Conservation (phyloP, 1,140 invertebrate genomes). For the Dreissena rostriformis region DNA sequence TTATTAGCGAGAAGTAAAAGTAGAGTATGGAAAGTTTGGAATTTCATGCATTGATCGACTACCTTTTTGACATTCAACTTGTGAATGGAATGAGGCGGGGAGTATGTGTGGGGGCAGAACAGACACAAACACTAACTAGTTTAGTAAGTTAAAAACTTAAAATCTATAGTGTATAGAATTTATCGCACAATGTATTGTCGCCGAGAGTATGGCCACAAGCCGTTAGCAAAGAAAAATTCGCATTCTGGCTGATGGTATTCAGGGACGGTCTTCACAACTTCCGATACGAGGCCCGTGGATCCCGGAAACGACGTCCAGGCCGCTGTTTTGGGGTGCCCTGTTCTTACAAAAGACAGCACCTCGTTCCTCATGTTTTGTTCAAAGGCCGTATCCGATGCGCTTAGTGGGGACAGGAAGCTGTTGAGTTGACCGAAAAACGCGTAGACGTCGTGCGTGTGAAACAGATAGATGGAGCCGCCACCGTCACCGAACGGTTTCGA, state of each 20-base stretch:
- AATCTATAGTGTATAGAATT: too few species aligned
- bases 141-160: too few species aligned
- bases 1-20: too few species aligned
- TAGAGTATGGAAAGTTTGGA: too few species aligned
- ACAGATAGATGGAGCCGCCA: conserved; percentile 9
- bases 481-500: conserved; percentile 17
- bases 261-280: conserved; percentile 5
- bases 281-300: conserved; percentile 20
- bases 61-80: too few species aligned
- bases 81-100: too few species aligned
- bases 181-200: background rate
- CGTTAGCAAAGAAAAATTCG: conserved; percentile 34
- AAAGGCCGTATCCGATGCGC: conserved; percentile 21
- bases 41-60: too few species aligned
- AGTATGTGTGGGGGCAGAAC: too few species aligned
- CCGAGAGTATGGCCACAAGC: conserved; percentile 23
- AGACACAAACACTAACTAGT: too few species aligned
- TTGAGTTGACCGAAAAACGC: conserved; percentile 18
- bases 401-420: background rate
- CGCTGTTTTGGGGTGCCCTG: conserved; percentile 20
- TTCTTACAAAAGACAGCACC: conserved; percentile 30
- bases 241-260: conserved; percentile 24
- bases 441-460: conserved; percentile 16
- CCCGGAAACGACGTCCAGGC: conserved; percentile 15
- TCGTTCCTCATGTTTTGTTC: conserved; percentile 28